Percentiles rank a stretch among this genome's conserved stretches.
Evolutionary conservation across 2,888 invertebrate species (phyloP).

Genomic region (Cordilura impudica): DNA sequence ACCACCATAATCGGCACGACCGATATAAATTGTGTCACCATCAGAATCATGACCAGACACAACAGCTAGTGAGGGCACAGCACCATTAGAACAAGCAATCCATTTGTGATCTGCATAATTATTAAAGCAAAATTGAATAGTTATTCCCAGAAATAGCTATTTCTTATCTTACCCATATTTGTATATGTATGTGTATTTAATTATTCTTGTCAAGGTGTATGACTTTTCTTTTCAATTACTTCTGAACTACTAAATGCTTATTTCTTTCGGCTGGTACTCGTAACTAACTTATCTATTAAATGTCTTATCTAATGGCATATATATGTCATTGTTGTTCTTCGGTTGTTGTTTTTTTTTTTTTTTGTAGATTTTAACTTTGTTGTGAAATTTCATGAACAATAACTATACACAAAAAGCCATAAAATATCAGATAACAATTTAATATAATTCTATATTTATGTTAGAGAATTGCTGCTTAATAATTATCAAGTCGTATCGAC

Average conservation of each 20-base stretch:
- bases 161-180: slow-evolving; percentile 46
- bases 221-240: slow-evolving; percentile 4
- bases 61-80: slow-evolving; percentile 77
- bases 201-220: not conserved
- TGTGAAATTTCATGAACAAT: slow-evolving; percentile 4
- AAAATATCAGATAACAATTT: not conserved
- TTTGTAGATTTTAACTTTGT: not conserved
- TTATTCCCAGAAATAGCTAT: too few species aligned
- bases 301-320: slow-evolving; percentile 10
- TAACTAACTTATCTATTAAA: not conserved
- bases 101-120: slow-evolving; percentile 74
- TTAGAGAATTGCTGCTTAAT: not conserved
- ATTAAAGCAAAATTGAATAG: not conserved
- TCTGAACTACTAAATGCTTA: slow-evolving; percentile 20
- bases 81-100: slow-evolving; percentile 77
- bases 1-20: slow-evolving; percentile 83
- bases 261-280: not conserved
- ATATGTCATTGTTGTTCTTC: not conserved
- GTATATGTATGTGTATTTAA: not conserved
- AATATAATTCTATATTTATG: not conserved
- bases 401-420: not conserved
- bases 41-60: slow-evolving; percentile 84
- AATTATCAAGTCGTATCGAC: too few species aligned
- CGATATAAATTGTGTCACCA: slow-evolving; percentile 86
- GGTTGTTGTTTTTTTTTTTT: not conserved